Evolutionary conservation across 2,113 vertebrate genomes (phyloP), one percentile per base, ranked within the genome.

Genomic region (Holacanthus passer): DNA sequence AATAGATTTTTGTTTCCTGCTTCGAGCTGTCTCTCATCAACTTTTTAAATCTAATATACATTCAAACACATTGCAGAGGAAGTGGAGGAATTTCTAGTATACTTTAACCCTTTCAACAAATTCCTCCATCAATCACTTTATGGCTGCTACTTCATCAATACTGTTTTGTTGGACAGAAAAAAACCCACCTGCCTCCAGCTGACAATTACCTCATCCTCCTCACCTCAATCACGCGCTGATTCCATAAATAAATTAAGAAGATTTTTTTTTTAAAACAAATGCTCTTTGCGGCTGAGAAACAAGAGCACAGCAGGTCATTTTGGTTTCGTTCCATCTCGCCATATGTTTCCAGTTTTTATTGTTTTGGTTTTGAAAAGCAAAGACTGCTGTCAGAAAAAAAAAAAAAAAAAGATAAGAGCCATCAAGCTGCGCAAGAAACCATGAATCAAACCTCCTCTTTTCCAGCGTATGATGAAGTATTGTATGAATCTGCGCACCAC

Each of bases 331-430:
- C 85, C 89, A 89, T 70, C 65, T 58, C 48, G 7, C 60, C 90
- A 92, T 82, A 77, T 93, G 90, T 90, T 93, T 93, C 59, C 72
- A 88, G 68, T 81, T 88, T 87, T 88, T 79, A 76, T 86, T 87
- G 69, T 90, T 90, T 84, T 75, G 75, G 76, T 76, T 81, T 82
- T 87, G 70, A 62, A 86, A 86, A 88, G 80, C 62, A 68, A 82
- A 83, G 75, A 55, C 81, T 63, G 73, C 68, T 89, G 88, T 86
- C 74, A 64, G 63, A 80, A 71, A 85, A 84, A 88, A 93, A 91
- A 94, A 93, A 93, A 93, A 80, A 71, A 85, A 84, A 88, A 93
- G 92, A 94, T 93, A 93, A 93, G 88, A 88, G 27, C 82, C 67
- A 87, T 92, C 88, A 76, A 87, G 79, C 55, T 80, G 84, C 90